A percentile compares a stretch with the other conserved stretches of the same genome.
Evolutionary conservation across 2,113 vertebrate species (phyloP).

Genomic region (Larimichthys polyactis): DNA sequence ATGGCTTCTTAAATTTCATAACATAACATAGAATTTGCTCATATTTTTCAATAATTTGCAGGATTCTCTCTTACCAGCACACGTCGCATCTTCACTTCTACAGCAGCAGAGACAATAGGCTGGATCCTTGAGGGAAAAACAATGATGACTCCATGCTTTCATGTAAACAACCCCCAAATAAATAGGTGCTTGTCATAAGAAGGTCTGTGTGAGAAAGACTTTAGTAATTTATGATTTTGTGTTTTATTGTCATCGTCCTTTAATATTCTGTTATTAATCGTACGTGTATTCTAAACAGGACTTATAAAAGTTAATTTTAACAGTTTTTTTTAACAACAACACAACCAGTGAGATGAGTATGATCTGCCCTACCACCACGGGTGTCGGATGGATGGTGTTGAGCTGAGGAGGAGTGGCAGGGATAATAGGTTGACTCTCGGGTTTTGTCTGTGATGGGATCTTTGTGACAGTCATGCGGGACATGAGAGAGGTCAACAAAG

Average conservation of each 20-base stretch:
- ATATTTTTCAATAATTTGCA: neutral
- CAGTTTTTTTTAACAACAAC: neutral
- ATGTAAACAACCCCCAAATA: neutral
- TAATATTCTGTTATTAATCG: neutral
- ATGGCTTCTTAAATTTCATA: no score
- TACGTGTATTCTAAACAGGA: no score
- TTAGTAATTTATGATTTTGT: neutral
- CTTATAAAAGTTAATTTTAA: no score
- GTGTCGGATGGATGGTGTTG: slow-evolving; percentile 20
- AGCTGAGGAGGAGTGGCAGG: slow-evolving; percentile 20
- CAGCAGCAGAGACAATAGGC: slow-evolving; percentile 54
- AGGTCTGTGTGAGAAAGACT: neutral
- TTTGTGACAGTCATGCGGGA: slow-evolving; percentile 40
- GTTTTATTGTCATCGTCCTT: neutral
- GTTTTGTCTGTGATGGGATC: slow-evolving; percentile 33
- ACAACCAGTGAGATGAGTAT: neutral
- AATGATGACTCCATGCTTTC: neutral
- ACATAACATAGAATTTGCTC: neutral
- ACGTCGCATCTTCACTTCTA: slow-evolving; percentile 59
- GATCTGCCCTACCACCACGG: slow-evolving; percentile 59
- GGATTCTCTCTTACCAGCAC: slow-evolving; percentile 54
- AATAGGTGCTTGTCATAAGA: neutral
- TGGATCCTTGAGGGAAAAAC: slow-evolving; percentile 53
- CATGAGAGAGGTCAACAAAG: slow-evolving; percentile 42
- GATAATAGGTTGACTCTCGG: slow-evolving; percentile 6